These are phyloP conservation scores for Rhynchotus rufescens DNA, from an alignment of 2,797 vertebrate species.

Conservation along the genomic window DNA sequence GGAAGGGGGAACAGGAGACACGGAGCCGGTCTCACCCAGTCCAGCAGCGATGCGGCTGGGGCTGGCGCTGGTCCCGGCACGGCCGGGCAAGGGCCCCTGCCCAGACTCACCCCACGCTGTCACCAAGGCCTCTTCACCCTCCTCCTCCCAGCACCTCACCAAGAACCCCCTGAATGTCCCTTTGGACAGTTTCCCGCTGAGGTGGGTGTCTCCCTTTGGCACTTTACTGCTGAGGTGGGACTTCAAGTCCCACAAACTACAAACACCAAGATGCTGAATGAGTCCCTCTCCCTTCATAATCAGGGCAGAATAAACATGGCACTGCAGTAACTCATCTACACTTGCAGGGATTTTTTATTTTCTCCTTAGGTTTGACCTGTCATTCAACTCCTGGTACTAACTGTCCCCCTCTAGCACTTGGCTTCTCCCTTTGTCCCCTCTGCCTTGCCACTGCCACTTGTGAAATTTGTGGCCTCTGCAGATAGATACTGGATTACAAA, in stretches of 20 bases:
- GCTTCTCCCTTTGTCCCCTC: neutral
- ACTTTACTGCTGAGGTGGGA: slow-evolving; percentile 37
- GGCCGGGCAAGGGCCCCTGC: neutral
- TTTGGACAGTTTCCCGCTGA: slow-evolving; percentile 30
- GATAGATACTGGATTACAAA: neutral
- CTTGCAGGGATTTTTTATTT: neutral
- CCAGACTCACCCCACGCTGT: accelerated
- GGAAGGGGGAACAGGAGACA: neutral
- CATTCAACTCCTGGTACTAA: neutral
- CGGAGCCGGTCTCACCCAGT: neutral
- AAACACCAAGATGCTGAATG: neutral
- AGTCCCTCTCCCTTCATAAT: slow-evolving; percentile 46
- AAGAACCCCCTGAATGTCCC: neutral
- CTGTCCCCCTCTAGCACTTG: neutral
- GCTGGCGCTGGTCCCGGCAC: no score
- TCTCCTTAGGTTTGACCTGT: neutral
- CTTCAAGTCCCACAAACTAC: slow-evolving; percentile 34
- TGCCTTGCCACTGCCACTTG: neutral
- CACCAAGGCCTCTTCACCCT: accelerated
- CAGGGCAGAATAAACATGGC: neutral
- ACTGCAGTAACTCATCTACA: neutral
- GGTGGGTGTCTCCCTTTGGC: neutral
- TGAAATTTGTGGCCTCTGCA: neutral
- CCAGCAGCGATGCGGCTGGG: no score
- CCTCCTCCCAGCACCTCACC: neutral